These are phyloP conservation scores for Drosophila pseudotalamancana DNA, from an alignment of 2,888 invertebrate genomes.

Conservation along the genomic window DNA sequence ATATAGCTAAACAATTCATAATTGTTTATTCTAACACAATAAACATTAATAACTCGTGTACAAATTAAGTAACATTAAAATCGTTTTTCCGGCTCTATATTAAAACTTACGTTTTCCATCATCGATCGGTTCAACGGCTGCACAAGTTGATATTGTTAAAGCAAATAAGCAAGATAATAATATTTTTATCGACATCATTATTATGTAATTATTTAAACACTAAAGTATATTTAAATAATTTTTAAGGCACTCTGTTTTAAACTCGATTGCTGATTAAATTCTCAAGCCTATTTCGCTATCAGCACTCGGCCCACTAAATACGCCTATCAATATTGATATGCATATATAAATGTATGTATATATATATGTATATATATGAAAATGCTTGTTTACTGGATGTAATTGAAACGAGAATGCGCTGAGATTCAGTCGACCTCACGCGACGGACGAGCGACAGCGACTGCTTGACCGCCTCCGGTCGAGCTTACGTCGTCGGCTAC, in stretches of 20 bases:
- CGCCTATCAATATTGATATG: conserved; percentile 41
- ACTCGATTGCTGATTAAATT: conserved; percentile 9
- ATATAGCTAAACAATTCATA: background rate
- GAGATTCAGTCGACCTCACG: conserved; percentile 51
- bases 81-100: background rate
- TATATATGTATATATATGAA: background rate
- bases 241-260: conserved; percentile 24
- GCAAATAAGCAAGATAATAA: conserved; percentile 28
- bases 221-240: conserved; percentile 6
- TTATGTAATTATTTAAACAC: conserved; percentile 5
- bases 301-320: conserved; percentile 16
- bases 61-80: background rate
- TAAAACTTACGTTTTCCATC: conserved; percentile 81
- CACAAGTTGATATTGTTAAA: conserved; percentile 56
- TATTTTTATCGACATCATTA: conserved; percentile 54
- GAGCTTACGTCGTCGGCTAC: conserved; percentile 43
- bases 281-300: conserved; percentile 21
- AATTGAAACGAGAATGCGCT: conserved; percentile 5
- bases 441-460: conserved; percentile 60
- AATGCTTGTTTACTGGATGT: background rate
- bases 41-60: background rate
- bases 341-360: conserved; percentile 5
- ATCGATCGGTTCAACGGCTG: conserved; percentile 49
- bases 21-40: background rate
- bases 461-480: conserved; percentile 40